Percentiles rank a stretch among this genome's conserved stretches.
Conservation (phyloP, 1,140 invertebrate genomes). For the Andricus grossulariae region DNA sequence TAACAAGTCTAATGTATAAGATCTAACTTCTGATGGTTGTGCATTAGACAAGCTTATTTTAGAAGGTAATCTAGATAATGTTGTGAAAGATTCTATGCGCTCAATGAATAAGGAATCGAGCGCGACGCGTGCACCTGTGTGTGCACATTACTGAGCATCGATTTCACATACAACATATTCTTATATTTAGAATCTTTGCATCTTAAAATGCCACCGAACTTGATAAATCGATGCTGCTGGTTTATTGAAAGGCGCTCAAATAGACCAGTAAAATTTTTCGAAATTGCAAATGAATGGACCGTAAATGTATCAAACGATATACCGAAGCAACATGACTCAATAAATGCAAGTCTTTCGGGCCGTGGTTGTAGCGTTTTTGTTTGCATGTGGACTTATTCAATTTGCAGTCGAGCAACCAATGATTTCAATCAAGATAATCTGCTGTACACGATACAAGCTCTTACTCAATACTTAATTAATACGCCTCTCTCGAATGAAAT, state of each 20-base stretch:
- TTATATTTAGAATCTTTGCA: neutral
- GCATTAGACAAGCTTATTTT: no score
- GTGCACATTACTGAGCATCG: neutral
- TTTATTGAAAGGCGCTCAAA: neutral
- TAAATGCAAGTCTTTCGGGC: neutral
- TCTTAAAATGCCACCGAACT: neutral
- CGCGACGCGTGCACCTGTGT: no score
- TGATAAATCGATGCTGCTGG: constrained; percentile 5
- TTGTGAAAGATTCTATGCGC: no score
- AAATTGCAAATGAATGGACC: neutral
- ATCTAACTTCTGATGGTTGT: no score
- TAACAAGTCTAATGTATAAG: no score
- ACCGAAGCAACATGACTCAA: neutral
- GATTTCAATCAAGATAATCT: neutral
- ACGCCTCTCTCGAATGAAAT: neutral
- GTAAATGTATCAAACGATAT: neutral
- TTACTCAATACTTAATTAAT: neutral
- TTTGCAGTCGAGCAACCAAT: neutral
- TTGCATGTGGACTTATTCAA: neutral
- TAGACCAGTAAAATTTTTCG: neutral
- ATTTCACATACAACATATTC: neutral
- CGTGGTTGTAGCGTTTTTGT: neutral
- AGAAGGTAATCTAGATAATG: no score
- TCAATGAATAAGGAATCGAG: no score
- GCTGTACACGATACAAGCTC: neutral